Percentiles rank a stretch among this genome's conserved stretches.
Evolutionary conservation across 2,113 vertebrate genomes (phyloP).

Genomic region (Microcebus jonahi): DNA sequence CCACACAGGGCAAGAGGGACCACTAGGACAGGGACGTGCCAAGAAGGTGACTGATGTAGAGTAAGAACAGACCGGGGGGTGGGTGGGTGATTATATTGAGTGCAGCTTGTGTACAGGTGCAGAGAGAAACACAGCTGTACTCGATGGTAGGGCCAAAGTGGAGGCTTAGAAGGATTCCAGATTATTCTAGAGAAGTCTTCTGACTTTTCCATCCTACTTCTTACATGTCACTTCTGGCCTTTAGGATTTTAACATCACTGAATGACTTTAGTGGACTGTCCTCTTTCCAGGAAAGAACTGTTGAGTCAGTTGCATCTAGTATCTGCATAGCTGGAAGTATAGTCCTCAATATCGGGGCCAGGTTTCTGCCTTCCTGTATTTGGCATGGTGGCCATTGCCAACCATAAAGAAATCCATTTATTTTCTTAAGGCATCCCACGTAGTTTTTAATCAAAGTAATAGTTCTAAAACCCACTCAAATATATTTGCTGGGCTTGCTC

Average conservation of each 20-base stretch:
- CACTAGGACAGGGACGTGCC: background rate
- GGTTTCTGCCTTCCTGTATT: background rate
- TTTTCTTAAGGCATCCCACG: background rate
- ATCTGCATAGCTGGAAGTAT: background rate
- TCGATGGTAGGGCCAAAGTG: accelerated
- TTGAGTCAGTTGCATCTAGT: background rate
- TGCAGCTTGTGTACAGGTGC: background rate
- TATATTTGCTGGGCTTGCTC: background rate
- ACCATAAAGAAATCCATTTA: background rate
- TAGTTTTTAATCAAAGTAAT: background rate
- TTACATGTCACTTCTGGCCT: background rate
- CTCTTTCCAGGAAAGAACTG: background rate
- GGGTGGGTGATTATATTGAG: background rate
- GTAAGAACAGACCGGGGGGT: background rate
- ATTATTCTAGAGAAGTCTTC: background rate
- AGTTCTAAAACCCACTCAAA: background rate
- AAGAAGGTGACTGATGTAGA: background rate
- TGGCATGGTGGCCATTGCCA: background rate
- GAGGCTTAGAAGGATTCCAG: background rate
- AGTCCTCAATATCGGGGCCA: background rate
- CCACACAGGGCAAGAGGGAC: background rate
- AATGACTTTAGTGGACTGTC: background rate
- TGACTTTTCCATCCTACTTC: background rate
- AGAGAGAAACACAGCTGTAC: background rate
- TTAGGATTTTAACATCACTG: background rate